A percentile compares a stretch with the other conserved stretches of the same genome.
phyloP scores from a whole-genome alignment of 2,888 invertebrate genomes.

The Drosophila paracracens region DNA sequence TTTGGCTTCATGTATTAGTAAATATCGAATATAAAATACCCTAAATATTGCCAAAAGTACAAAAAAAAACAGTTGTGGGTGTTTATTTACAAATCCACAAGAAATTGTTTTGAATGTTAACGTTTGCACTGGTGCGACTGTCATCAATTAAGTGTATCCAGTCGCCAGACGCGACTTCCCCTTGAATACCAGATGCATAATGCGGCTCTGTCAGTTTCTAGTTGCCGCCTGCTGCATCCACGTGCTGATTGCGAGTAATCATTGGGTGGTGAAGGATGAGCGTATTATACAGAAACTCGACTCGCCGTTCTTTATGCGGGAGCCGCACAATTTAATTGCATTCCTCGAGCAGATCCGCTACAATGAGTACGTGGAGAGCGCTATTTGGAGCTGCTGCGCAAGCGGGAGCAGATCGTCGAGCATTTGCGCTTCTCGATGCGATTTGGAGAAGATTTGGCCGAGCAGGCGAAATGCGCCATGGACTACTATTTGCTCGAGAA shows the following conservation, averaged over 20 bases:
- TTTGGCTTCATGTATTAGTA: not conserved
- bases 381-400: slow-evolving; percentile 79
- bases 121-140: not conserved
- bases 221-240: slow-evolving; percentile 53
- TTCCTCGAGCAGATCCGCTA: slow-evolving; percentile 84
- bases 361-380: slow-evolving; percentile 82
- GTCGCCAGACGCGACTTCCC: slow-evolving; percentile 12
- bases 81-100: slow-evolving; percentile 45
- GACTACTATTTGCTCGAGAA: slow-evolving; percentile 80
- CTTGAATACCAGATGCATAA: slow-evolving; percentile 37
- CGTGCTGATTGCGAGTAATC: slow-evolving; percentile 73
- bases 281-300: slow-evolving; percentile 82
- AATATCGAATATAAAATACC: slow-evolving; percentile 8
- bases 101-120: slow-evolving; percentile 18
- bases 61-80: slow-evolving; percentile 37
- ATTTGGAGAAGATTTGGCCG: slow-evolving; percentile 82
- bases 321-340: slow-evolving; percentile 82
- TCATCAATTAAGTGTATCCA: slow-evolving; percentile 10
- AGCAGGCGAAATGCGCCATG: slow-evolving; percentile 83
- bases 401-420: slow-evolving; percentile 82
- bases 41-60: slow-evolving; percentile 33
- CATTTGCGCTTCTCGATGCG: slow-evolving; percentile 82
- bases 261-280: slow-evolving; percentile 83
- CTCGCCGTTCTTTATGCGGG: slow-evolving; percentile 83
- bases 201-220: slow-evolving; percentile 53